Evolutionary conservation across 2,113 vertebrate species (phyloP).

Genomic region (Galbula dea): DNA sequence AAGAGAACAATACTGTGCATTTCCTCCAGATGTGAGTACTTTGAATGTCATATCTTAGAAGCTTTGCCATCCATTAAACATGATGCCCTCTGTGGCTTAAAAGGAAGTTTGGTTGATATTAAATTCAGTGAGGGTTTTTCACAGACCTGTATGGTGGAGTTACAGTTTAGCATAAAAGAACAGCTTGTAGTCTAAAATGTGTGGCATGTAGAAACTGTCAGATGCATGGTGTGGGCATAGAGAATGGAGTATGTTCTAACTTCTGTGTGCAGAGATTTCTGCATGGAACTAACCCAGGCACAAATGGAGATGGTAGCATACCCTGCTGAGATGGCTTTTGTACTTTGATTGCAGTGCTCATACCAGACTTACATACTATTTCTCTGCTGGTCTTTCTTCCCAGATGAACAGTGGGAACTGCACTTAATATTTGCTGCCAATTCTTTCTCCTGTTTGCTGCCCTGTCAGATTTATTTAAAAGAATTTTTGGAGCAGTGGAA

Average conservation of each 20-base stretch:
- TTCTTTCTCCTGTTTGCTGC: conserved; percentile 17
- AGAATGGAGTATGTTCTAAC: not conserved
- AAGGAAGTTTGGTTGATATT: not conserved
- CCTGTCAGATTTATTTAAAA: conserved; percentile 35
- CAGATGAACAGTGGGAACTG: conserved; percentile 5
- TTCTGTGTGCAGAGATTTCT: not conserved
- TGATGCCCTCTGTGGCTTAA: not conserved
- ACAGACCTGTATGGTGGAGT: not conserved
- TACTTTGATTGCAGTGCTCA: not conserved
- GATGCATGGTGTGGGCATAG: not conserved
- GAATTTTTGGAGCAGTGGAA: not conserved
- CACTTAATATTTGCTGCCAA: not conserved
- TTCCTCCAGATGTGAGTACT: not conserved
- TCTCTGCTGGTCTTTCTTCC: conserved; percentile 23
- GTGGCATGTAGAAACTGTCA: not conserved
- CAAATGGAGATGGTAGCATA: not conserved
- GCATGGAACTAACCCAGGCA: not conserved
- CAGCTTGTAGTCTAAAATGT: not conserved
- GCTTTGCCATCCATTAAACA: not conserved
- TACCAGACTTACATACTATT: not conserved
- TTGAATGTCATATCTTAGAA: not conserved
- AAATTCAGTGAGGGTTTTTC: not conserved
- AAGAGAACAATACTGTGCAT: not conserved
- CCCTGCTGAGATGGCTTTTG: not conserved
- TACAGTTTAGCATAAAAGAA: not conserved